Percentiles rank a stretch among this genome's conserved stretches.
Evolutionary conservation across 2,888 invertebrate species (phyloP).

Genomic region (Ommatoiulus sabulosus): DNA sequence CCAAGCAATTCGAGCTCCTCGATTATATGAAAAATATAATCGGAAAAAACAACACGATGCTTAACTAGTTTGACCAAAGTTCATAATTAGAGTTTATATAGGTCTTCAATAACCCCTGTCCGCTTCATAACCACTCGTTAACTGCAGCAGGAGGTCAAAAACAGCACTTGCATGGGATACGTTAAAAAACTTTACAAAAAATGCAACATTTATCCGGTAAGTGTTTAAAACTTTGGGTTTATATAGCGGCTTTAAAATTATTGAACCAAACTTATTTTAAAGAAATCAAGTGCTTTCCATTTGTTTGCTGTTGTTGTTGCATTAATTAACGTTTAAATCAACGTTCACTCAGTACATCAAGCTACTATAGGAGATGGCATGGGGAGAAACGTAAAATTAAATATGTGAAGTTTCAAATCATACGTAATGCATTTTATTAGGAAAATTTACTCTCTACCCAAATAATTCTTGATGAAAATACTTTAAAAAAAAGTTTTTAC

Average conservation of each 20-base stretch:
- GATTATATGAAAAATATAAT: background rate
- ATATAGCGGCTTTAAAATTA: background rate
- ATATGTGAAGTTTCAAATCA: no score
- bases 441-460: no score
- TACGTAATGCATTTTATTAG: no score
- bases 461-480: no score
- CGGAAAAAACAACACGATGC: background rate
- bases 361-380: no score
- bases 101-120: background rate
- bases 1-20: background rate
- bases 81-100: background rate
- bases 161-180: background rate
- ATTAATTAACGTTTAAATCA: background rate
- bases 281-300: no score
- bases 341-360: background rate
- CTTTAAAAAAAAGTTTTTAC: no score
- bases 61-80: background rate
- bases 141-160: background rate
- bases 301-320: no score
- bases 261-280: background rate
- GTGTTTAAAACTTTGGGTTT: background rate
- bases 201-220: slow-evolving; percentile 6
- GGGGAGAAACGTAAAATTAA: no score
- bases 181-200: background rate
- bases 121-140: background rate